These are phyloP conservation scores for Malurus melanocephalus DNA, from an alignment of 2,113 vertebrate genomes.

Conservation along the genomic window DNA sequence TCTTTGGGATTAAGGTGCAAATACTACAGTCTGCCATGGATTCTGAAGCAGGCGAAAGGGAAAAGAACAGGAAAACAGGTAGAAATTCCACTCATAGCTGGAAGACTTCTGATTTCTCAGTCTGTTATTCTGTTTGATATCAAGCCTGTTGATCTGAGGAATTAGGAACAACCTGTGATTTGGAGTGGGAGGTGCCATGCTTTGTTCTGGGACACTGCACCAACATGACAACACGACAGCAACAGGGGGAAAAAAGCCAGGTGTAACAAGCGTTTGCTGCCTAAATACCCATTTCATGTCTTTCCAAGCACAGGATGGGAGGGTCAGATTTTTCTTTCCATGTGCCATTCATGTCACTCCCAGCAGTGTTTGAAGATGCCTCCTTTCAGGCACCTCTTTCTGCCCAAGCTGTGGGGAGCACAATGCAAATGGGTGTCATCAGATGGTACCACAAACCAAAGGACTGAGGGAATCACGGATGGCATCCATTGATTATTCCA, in stretches of 20 bases:
- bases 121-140: neutral
- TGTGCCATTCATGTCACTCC: fast-evolving
- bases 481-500: neutral
- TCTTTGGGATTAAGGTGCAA: conserved; percentile 41
- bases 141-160: neutral
- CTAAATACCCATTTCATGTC: neutral
- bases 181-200: neutral
- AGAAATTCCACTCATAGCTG: neutral
- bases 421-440: neutral
- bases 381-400: neutral
- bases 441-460: neutral
- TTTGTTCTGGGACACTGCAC: neutral
- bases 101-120: neutral
- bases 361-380: fast-evolving
- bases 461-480: neutral
- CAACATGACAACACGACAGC: fast-evolving
- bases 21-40: neutral
- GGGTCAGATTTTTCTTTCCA: neutral
- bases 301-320: neutral
- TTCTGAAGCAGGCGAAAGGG: neutral
- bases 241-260: neutral
- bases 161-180: neutral
- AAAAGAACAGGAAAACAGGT: neutral
- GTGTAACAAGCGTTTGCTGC: neutral
- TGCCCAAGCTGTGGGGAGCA: neutral